phyloP scores from a whole-genome alignment of 2,113 vertebrate genomes.

The Polyodon spathula region DNA sequence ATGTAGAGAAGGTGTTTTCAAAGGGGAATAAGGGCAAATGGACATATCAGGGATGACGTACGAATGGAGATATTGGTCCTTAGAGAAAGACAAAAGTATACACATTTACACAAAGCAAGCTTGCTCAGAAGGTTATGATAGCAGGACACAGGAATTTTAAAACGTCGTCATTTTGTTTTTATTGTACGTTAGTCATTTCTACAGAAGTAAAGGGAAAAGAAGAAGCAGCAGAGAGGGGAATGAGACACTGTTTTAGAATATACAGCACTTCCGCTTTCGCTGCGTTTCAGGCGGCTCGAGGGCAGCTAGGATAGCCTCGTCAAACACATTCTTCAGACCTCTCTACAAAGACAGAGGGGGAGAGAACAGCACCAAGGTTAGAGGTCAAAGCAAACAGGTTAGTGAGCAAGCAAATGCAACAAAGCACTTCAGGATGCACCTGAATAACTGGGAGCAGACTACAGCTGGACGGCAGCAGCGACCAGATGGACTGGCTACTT shows the following conservation, averaged over 20 bases:
- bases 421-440: constrained; percentile 47
- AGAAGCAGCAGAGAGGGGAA: constrained; percentile 57
- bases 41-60: constrained; percentile 9
- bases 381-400: constrained; percentile 54
- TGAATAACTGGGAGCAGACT: constrained; percentile 50
- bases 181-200: constrained; percentile 11
- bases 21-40: constrained; percentile 13
- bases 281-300: constrained; percentile 97
- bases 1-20: constrained; percentile 1
- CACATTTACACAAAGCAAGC: constrained; percentile 17
- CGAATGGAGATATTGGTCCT: constrained; percentile 2
- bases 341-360: constrained; percentile 88
- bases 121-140: constrained; percentile 17
- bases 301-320: constrained; percentile 99
- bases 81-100: constrained; percentile 11
- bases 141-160: background rate
- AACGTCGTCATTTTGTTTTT: background rate
- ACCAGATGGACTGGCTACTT: too few relatives aligned
- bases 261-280: constrained; percentile 90
- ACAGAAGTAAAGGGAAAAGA: constrained; percentile 33
- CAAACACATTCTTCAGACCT: constrained; percentile 99
- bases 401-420: constrained; percentile 67
- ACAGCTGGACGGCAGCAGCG: background rate
- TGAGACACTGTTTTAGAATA: constrained; percentile 52
- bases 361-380: constrained; percentile 68